Percentiles rank a stretch among this genome's conserved stretches.
These are phyloP conservation scores for Oxyteleia sp. DNA, from an alignment of 2,888 invertebrate species.

Conservation along the genomic window DNA sequence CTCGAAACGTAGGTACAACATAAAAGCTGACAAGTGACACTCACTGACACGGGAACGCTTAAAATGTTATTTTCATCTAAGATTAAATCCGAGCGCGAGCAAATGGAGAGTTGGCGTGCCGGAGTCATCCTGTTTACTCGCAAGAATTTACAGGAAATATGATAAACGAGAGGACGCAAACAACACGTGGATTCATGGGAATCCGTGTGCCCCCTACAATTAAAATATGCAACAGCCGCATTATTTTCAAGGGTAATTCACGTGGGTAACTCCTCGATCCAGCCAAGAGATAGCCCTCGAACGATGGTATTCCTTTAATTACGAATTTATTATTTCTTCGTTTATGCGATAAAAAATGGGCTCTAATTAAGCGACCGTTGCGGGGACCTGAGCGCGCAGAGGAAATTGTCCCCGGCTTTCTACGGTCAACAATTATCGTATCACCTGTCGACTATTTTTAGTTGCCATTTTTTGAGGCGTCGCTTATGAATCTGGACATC, in stretches of 20 bases:
- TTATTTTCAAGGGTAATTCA: constrained; percentile 59
- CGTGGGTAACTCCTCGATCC: constrained; percentile 43
- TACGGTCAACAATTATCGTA: constrained; percentile 25
- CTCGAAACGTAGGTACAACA: constrained; percentile 5
- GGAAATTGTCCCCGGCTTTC: constrained; percentile 1
- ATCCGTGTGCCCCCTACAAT: constrained; percentile 35
- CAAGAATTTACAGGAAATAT: constrained; percentile 48
- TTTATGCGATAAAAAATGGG: constrained; percentile 29
- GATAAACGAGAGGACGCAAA: constrained; percentile 33
- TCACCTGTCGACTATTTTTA: constrained; percentile 11
- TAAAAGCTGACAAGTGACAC: constrained; percentile 29
- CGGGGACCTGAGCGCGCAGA: background rate
- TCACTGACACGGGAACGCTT: constrained; percentile 5
- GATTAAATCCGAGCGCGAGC: constrained; percentile 13
- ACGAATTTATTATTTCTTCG: constrained; percentile 30
- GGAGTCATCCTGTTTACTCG: constrained; percentile 34
- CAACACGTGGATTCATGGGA: constrained; percentile 48
- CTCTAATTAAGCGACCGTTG: constrained; percentile 13
- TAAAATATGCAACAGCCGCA: constrained; percentile 39
- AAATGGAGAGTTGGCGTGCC: constrained; percentile 29
- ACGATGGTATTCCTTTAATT: constrained; percentile 33
- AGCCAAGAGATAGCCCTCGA: constrained; percentile 24
- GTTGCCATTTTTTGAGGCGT: constrained; percentile 34
- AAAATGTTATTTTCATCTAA: constrained; percentile 33
- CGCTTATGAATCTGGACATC: constrained; percentile 74